Evolutionary conservation across 1,140 invertebrate genomes (phyloP).

Genomic region (Oedothorax gibbosus): DNA sequence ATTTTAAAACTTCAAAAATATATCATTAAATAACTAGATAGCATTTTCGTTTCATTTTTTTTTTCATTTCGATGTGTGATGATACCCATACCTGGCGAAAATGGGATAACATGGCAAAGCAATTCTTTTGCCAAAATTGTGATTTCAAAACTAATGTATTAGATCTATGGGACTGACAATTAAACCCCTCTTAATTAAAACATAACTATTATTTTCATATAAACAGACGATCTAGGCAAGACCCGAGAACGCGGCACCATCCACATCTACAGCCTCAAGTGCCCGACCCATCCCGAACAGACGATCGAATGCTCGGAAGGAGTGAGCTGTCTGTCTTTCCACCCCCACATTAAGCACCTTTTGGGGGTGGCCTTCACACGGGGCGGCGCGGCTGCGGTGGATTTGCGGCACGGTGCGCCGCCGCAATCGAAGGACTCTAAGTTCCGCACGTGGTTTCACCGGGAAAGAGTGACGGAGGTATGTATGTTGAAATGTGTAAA

Average conservation of each 20-base stretch:
- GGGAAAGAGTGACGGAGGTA: constrained; percentile 12
- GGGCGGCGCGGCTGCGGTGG: constrained; percentile 3
- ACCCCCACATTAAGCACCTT: neutral
- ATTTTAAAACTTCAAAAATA: no score
- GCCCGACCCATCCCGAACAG: constrained; percentile 4
- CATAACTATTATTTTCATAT: no score
- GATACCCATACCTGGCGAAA: no score
- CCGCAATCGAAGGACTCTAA: neutral
- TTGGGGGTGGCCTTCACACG: neutral
- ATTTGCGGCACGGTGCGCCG: neutral
- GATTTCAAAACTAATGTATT: no score
- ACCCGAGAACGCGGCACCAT: constrained; percentile 2
- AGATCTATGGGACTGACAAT: no score
- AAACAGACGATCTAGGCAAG: constrained; percentile 17
- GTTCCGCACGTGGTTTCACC: neutral
- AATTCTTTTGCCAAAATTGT: no score
- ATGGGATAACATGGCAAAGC: no score
- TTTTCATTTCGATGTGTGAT: no score
- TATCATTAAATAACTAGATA: no score
- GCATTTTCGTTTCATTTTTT: no score
- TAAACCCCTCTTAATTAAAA: no score
- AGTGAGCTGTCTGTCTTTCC: constrained; percentile 18
- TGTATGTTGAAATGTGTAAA: no score
- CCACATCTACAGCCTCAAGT: constrained; percentile 32
- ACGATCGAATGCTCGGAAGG: neutral